Percentiles rank a stretch among this genome's conserved stretches.
Evolutionary conservation across 2,888 invertebrate species (phyloP).

Genomic region (Diploptera punctata): DNA sequence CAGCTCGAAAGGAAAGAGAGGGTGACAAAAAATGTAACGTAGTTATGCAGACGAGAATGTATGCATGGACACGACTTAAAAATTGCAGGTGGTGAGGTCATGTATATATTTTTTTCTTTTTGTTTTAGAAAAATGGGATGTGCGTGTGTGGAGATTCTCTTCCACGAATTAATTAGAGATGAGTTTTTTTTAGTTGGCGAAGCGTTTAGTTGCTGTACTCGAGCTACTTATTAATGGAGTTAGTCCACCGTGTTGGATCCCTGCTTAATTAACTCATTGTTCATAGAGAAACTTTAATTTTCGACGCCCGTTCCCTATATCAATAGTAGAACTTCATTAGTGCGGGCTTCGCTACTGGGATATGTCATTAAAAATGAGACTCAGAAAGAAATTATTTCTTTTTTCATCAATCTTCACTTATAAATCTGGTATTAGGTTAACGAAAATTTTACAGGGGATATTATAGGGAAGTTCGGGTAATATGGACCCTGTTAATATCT

Average conservation of each 20-base stretch:
- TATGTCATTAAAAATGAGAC: conserved; percentile 11
- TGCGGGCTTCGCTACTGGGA: neutral
- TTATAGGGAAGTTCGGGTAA: no score
- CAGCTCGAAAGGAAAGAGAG: no score
- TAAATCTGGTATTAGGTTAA: no score
- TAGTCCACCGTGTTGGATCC: conserved; percentile 11
- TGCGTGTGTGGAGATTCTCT: neutral
- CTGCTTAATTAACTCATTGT: conserved; percentile 28
- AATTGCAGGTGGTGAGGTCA: no score
- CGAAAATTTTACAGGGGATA: no score
- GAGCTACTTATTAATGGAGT: conserved; percentile 20
- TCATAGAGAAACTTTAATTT: conserved; percentile 28
- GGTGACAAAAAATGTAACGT: no score
- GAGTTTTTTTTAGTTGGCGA: conserved; percentile 10
- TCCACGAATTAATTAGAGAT: conserved; percentile 30
- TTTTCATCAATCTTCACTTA: neutral
- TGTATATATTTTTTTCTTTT: no score
- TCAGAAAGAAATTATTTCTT: conserved; percentile 12
- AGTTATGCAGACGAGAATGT: neutral
- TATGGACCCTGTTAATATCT: no score
- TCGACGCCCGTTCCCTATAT: conserved; percentile 11
- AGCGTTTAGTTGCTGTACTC: neutral
- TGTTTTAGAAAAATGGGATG: neutral
- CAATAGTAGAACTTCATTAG: conserved; percentile 25
- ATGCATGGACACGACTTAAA: neutral